A percentile compares a stretch with the other conserved stretches of the same genome.
Conservation (phyloP, 1,140 invertebrate genomes). For the Plutomurus gul region DNA sequence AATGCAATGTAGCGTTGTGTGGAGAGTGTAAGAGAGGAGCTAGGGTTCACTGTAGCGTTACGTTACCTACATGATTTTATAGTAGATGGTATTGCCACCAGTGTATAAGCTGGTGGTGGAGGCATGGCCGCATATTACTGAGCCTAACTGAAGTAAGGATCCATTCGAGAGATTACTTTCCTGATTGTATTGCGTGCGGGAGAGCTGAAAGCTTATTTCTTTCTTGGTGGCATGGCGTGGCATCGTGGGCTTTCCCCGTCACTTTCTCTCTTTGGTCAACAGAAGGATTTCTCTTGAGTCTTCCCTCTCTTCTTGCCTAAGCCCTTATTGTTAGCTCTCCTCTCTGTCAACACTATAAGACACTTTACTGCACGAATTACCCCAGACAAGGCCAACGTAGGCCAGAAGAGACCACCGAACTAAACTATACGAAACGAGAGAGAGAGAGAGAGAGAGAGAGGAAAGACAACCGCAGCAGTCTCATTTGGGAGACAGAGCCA, state of each 20-base stretch:
- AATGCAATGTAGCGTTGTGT: neutral
- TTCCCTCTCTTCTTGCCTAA: neutral
- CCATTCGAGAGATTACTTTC: constrained; percentile 32
- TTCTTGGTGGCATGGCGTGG: constrained; percentile 6
- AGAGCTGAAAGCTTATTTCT: constrained; percentile 23
- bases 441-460: too few relatives aligned
- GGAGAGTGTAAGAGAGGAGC: too few relatives aligned
- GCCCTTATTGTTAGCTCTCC: constrained; percentile 17
- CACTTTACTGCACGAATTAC: constrained; percentile 13
- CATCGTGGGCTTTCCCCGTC: constrained; percentile 10
- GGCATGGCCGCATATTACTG: neutral
- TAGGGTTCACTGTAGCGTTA: neutral
- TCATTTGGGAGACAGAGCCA: too few relatives aligned
- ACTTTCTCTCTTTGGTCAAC: constrained; percentile 26
- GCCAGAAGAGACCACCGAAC: neutral
- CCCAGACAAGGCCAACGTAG: neutral
- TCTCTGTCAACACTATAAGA: constrained; percentile 7
- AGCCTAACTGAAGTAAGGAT: neutral
- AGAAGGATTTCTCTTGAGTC: constrained; percentile 12
- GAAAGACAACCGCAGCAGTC: too few relatives aligned
- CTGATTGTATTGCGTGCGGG: constrained; percentile 32
- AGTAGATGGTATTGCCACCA: too few relatives aligned
- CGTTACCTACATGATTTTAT: neutral
- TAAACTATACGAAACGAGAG: neutral
- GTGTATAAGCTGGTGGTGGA: too few relatives aligned